Conservation (phyloP, 2,113 vertebrate genomes). For the Cyprinodon tularosa region DNA sequence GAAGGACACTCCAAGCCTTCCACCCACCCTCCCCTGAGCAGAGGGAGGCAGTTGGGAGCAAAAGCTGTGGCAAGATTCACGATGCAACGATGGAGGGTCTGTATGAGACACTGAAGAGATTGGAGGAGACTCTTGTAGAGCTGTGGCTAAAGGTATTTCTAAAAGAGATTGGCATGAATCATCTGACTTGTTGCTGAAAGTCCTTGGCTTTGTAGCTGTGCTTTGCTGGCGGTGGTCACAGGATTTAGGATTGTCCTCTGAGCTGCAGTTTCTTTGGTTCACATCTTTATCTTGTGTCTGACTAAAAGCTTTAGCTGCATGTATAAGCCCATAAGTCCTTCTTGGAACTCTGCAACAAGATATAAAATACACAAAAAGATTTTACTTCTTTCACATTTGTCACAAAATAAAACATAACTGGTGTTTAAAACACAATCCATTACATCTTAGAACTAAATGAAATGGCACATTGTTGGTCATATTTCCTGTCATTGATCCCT, state of each 20-base stretch:
- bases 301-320: conserved; percentile 76
- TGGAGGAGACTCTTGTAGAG: conserved; percentile 35
- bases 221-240: conserved; percentile 57
- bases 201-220: conserved; percentile 11
- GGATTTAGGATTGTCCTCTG: conserved; percentile 61
- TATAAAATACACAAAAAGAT: conserved; percentile 28
- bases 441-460: not conserved
- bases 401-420: not conserved
- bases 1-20: conserved; percentile 90
- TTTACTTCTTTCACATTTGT: conserved; percentile 11
- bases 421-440: not conserved
- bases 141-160: conserved; percentile 26
- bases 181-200: conserved; percentile 59
- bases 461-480: not conserved
- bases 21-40: conserved; percentile 48
- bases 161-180: conserved; percentile 35
- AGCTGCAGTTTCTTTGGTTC: conserved; percentile 72
- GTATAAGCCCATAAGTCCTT: conserved; percentile 80
- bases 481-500: not conserved
- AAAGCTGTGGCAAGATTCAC: conserved; percentile 54
- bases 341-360: conserved; percentile 81
- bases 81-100: conserved; percentile 26
- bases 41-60: conserved; percentile 65
- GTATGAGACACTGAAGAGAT: conserved; percentile 24
- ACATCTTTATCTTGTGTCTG: conserved; percentile 73